phyloP scores from a whole-genome alignment of 2,113 vertebrate genomes.

The Tragulus kanchil region DNA sequence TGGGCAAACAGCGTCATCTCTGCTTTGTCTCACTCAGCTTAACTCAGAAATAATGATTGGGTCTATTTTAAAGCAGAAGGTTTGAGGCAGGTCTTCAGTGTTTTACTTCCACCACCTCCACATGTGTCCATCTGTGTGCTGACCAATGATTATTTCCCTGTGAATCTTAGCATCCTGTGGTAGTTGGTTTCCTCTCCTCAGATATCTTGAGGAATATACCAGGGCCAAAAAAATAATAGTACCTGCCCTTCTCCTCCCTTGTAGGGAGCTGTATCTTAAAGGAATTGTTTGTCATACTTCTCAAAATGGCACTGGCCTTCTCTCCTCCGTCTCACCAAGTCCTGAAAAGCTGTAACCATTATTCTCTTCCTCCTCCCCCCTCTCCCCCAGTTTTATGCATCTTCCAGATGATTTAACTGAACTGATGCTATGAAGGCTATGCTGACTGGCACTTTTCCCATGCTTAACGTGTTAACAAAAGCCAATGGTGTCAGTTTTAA shows the following conservation, averaged over 20 bases:
- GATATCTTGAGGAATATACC: constrained; percentile 53
- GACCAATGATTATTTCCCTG: constrained; percentile 72
- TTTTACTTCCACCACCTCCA: constrained; percentile 71
- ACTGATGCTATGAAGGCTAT: constrained; percentile 90
- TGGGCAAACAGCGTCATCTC: constrained; percentile 82
- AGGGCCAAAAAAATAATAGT: background rate
- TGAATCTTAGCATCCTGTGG: background rate
- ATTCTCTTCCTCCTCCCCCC: constrained; percentile 80
- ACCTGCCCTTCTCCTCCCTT: background rate
- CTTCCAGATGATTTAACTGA: constrained; percentile 92
- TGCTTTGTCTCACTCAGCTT: constrained; percentile 80
- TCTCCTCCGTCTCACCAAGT: constrained; percentile 78
- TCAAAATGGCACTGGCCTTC: constrained; percentile 81
- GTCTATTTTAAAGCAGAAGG: constrained; percentile 80
- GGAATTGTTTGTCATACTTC: constrained; percentile 77
- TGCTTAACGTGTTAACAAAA: constrained; percentile 95
- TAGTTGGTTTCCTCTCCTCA: constrained; percentile 53
- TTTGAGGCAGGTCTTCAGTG: constrained; percentile 84
- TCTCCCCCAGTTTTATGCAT: constrained; percentile 86
- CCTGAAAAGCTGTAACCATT: constrained; percentile 81
- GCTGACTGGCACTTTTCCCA: constrained; percentile 97
- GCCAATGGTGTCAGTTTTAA: constrained; percentile 95
- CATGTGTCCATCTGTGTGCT: constrained; percentile 57
- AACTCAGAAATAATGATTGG: constrained; percentile 82
- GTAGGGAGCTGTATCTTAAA: constrained; percentile 41